Evolutionary conservation across 2,113 vertebrate genomes (phyloP), one percentile per base, ranked within the genome.

Genomic region (Clarias magur): DNA sequence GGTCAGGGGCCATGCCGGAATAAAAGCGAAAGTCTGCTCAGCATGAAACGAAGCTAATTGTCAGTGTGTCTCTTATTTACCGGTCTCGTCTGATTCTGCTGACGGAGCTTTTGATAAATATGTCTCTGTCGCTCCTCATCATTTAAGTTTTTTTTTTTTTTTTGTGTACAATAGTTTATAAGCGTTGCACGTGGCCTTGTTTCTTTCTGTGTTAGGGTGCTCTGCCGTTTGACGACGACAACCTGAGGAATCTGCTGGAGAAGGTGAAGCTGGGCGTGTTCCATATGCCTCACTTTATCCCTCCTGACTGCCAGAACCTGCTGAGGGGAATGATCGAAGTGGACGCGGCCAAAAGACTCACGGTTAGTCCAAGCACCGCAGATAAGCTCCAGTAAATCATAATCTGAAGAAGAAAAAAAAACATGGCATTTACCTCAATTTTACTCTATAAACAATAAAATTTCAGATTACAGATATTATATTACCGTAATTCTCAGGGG

Each of bases 231-330:
- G 97, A 97, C n/a, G 97, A 97, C 0, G 97, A 97, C 93, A 97
- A 97, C 92, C 93, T 96, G 94, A 93, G 97, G 94, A 97, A 97
- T 4, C 94, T 95, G 72, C 88, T 96, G 92, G 95, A 96, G 93
- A 96, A 96, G 87, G 96, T 97, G 94, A 97, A 97, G 92, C 95
- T 95, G 89, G 96, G 96, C 25, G 95, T 97, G 88, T 97, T 97
- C 94, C 97, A 97, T 94, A 97, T 97, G 96, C 97, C 97, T 21
- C 97, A 99, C 94, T 98, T 99, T 91, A 99, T 99, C 91, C 97
- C 97, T 1, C 97, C 97, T 0, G 97, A 99, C 91, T 99, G 97
- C 93, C 97, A 98, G 95, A 97, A 97, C 94, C 96, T 99, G 67
- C 94, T 98, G 85, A 95, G 95, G 4, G 97, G 97, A 87, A 98